phyloP scores from a whole-genome alignment of 2,888 invertebrate species.

The Lucinisca nassula region DNA sequence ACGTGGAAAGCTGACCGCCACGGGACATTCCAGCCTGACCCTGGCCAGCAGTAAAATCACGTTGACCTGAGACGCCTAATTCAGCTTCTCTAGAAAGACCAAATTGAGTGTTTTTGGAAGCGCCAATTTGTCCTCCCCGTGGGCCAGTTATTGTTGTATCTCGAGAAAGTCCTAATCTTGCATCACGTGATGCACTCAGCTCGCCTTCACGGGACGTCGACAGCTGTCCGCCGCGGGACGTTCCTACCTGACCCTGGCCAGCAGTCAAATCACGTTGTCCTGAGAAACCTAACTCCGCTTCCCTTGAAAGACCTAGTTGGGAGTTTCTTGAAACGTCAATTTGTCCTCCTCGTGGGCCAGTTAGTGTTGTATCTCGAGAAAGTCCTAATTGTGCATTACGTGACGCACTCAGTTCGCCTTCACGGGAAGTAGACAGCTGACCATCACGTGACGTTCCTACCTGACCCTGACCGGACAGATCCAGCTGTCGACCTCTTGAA shows the following conservation, averaged over 20 bases:
- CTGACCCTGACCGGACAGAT: neutral
- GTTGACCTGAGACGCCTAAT: neutral
- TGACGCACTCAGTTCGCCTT: neutral
- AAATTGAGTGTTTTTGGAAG: neutral
- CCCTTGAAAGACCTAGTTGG: neutral
- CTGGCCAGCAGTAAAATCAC: neutral
- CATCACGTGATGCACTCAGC: neutral
- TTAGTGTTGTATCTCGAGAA: neutral
- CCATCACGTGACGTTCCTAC: neutral
- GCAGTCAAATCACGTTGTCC: neutral
- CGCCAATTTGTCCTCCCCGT: neutral
- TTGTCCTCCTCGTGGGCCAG: neutral
- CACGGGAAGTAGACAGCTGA: neutral
- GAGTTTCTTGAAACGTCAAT: neutral
- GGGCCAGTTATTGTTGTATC: too few relatives aligned
- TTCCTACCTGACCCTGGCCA: neutral
- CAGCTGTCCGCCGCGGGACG: neutral
- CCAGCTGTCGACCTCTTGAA: neutral
- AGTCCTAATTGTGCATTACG: neutral
- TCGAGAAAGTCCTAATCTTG: neutral
- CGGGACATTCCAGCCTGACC: neutral
- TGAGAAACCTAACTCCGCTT: neutral
- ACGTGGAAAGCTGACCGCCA: neutral
- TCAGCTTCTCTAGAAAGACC: neutral
- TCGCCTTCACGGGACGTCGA: neutral